phyloP scores from a whole-genome alignment of 2,113 vertebrate genomes.

The Macquaria ambigua region DNA sequence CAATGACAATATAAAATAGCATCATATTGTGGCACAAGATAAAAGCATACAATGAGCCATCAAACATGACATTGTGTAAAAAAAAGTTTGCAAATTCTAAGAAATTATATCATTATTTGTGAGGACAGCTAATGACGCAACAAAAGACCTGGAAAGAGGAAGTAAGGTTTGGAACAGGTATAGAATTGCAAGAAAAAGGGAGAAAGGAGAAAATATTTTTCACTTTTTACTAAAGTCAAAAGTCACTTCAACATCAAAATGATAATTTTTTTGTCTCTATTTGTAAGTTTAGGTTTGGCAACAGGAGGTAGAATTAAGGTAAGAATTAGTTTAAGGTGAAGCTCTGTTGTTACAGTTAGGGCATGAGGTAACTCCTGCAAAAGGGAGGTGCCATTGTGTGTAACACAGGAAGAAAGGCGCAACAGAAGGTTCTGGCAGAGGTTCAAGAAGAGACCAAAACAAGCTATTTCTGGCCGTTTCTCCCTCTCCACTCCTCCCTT shows the following conservation, averaged over 20 bases:
- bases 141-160: background rate
- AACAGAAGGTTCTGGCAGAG: conserved; percentile 59
- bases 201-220: background rate
- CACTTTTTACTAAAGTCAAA: background rate
- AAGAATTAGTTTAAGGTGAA: background rate
- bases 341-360: background rate
- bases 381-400: conserved; percentile 22
- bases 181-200: background rate
- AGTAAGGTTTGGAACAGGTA: background rate
- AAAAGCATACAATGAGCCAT: background rate
- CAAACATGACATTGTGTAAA: background rate
- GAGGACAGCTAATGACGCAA: background rate
- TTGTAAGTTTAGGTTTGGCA: background rate
- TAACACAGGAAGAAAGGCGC: conserved; percentile 46
- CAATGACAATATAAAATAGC: background rate
- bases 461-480: conserved; percentile 46
- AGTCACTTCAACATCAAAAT: background rate
- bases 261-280: background rate
- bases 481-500: background rate
- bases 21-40: background rate
- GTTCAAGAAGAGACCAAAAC: conserved; percentile 45
- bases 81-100: background rate
- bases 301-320: accelerated
- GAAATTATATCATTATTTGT: background rate
- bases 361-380: background rate